A percentile compares a stretch with the other conserved stretches of the same genome.
Evolutionary conservation across 2,113 vertebrate genomes (phyloP).

Genomic region (Phylloscopus trochiloides): DNA sequence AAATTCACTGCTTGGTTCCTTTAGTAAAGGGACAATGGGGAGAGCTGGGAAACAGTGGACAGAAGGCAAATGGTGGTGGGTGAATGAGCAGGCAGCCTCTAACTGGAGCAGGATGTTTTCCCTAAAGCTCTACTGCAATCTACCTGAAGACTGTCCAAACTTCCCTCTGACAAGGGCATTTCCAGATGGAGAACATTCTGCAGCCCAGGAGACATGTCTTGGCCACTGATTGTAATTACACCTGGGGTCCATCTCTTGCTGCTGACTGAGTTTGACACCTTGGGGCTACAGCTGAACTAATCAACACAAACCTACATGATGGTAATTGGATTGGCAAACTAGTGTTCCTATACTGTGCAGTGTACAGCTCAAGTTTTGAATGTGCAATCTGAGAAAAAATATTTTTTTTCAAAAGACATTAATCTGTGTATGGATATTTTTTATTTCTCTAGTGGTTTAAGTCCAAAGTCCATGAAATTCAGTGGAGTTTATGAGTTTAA

Average conservation of each 20-base stretch:
- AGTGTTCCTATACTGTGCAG: neutral
- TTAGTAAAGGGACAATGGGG: neutral
- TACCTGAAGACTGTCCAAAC: neutral
- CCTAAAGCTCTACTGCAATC: neutral
- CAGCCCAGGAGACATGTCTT: neutral
- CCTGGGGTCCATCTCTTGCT: neutral
- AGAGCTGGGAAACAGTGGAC: neutral
- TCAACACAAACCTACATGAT: neutral
- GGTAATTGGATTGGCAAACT: slow-evolving; percentile 15
- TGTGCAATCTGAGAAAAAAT: slow-evolving; percentile 11
- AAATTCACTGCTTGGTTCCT: neutral
- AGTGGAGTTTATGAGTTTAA: neutral
- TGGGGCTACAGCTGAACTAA: neutral
- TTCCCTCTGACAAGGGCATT: neutral
- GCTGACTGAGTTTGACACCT: slow-evolving; percentile 1
- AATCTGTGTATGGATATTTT: neutral
- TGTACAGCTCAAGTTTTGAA: slow-evolving; percentile 40
- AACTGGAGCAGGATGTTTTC: neutral
- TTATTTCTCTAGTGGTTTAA: neutral
- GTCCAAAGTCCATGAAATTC: neutral
- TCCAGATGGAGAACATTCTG: neutral
- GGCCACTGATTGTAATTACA: neutral
- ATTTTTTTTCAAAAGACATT: neutral
- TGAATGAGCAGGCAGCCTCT: neutral
- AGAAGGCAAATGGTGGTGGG: neutral